These are phyloP conservation scores for Trisateles emortualis DNA, from an alignment of 2,888 invertebrate genomes.

Conservation along the genomic window DNA sequence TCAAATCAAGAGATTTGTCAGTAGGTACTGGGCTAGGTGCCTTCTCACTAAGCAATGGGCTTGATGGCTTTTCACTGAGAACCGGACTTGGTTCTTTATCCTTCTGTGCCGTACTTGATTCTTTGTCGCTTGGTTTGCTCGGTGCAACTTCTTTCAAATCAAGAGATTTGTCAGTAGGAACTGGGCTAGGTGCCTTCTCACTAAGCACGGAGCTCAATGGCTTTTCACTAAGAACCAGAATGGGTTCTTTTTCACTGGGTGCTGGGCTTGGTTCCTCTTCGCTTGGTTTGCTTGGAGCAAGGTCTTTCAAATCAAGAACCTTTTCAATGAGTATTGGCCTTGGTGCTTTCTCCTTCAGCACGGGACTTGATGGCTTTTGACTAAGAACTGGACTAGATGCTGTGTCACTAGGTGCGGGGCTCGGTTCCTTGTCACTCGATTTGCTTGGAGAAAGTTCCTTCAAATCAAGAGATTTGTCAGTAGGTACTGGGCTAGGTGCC, in stretches of 20 bases:
- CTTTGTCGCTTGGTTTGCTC: constrained; percentile 13
- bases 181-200: background rate
- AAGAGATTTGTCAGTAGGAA: background rate
- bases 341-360: background rate
- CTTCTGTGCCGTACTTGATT: constrained; percentile 4
- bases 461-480: background rate
- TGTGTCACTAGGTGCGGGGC: constrained; percentile 8
- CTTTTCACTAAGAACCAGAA: background rate
- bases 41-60: constrained; percentile 20
- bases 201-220: background rate
- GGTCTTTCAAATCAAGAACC: constrained; percentile 2
- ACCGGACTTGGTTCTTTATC: constrained; percentile 9
- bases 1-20: background rate
- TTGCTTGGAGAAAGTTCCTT: background rate
- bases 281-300: background rate
- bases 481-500: constrained; percentile 11
- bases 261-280: background rate
- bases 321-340: constrained; percentile 1
- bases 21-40: constrained; percentile 17
- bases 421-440: constrained; percentile 4
- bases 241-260: background rate
- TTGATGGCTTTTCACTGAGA: constrained; percentile 10
- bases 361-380: background rate
- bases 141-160: constrained; percentile 11
- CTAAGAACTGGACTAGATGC: background rate